A percentile compares a stretch with the other conserved stretches of the same genome.
Conservation (phyloP, 2,797 vertebrate species). For the Dendrocincla fuliginosa region DNA sequence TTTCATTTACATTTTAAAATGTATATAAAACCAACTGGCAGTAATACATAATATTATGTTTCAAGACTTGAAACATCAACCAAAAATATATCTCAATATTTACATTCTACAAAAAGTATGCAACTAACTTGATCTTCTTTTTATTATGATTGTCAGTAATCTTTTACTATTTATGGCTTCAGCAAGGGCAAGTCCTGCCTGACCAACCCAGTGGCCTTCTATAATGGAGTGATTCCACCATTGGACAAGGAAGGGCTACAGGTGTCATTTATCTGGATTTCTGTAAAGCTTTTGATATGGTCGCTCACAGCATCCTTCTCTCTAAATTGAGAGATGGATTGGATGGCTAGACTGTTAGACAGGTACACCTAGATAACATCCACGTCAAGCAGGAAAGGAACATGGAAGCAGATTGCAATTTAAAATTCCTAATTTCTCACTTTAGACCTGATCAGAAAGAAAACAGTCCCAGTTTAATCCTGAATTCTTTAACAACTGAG, state of each 20-base stretch:
- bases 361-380: neutral
- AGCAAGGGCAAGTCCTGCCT: neutral
- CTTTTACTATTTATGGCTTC: neutral
- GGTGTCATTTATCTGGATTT: neutral
- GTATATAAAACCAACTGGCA: neutral
- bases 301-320: neutral
- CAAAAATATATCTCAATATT: conserved; percentile 36
- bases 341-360: neutral
- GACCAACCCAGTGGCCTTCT: neutral
- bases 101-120: conserved; percentile 11
- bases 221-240: rapidly evolving
- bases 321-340: neutral
- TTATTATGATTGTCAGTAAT: neutral
- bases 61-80: conserved; percentile 9
- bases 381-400: neutral
- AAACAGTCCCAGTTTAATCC: neutral
- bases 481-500: neutral
- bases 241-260: neutral
- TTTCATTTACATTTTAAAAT: conserved; percentile 7
- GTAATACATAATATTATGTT: neutral
- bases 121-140: conserved; percentile 38
- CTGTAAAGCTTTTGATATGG: neutral
- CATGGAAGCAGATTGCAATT: neutral
- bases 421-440: neutral
- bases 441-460: neutral